Evolutionary conservation across 1,140 invertebrate genomes (phyloP).

Genomic region (Anadara kagoshimensis): DNA sequence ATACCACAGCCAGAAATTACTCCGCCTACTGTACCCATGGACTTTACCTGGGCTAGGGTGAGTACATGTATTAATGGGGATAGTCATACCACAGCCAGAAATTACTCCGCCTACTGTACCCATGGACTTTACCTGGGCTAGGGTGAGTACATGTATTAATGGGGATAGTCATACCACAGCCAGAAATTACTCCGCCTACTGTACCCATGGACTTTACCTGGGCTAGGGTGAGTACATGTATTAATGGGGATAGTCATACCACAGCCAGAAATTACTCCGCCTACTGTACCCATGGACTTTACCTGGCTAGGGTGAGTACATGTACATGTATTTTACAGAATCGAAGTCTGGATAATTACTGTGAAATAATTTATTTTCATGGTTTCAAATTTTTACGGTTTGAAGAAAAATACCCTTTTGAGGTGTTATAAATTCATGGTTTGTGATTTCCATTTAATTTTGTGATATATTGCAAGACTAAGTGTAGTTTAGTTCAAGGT

Average conservation of each 20-base stretch:
- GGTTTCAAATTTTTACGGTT: too few relatives aligned
- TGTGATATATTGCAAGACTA: too few relatives aligned
- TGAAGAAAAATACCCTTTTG: too few relatives aligned
- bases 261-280: conserved; percentile 93
- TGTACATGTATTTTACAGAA: too few relatives aligned
- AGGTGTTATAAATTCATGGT: too few relatives aligned
- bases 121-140: conserved; percentile 99
- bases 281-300: conserved; percentile 99
- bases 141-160: too few relatives aligned
- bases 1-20: conserved; percentile 92
- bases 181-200: conserved; percentile 97
- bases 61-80: too few relatives aligned
- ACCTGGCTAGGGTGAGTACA: conserved; percentile 93
- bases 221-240: conserved; percentile 91
- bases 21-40: conserved; percentile 99
- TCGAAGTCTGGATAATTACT: too few relatives aligned
- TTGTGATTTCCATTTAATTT: too few relatives aligned
- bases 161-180: conserved; percentile 89
- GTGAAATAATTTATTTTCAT: too few relatives aligned
- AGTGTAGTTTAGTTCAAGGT: too few relatives aligned
- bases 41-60: conserved; percentile 98
- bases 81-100: conserved; percentile 91
- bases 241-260: conserved; percentile 92
- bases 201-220: conserved; percentile 99
- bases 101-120: conserved; percentile 98